Evolutionary conservation across 2,113 vertebrate genomes (phyloP), one percentile per base, ranked within the genome.

Genomic region (Limnothrissa miodon): DNA sequence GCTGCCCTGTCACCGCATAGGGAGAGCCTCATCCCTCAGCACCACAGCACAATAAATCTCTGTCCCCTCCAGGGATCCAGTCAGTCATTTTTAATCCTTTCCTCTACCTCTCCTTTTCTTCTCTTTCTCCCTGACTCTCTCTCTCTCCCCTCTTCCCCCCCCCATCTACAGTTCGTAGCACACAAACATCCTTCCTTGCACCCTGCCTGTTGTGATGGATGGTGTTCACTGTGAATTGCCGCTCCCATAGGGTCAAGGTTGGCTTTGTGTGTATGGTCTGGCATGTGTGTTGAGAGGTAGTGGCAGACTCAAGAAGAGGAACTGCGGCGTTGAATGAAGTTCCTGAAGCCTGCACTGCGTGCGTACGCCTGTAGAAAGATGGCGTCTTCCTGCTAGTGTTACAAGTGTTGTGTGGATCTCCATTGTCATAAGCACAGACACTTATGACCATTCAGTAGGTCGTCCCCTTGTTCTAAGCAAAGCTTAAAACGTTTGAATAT

Each of bases 31-130:
- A 79, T 83, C 48, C 46, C 51, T 83, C 83, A 83, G 29, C 81
- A 80, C 80, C 79, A 81, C 85, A 80, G 45, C 70, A 33, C 39
- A 51, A 80, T 84, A 86, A 84, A 82, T 85, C 80, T 36, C 5
- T 19, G 59, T 80, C 81, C 23, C 79, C 56, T 81, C 51, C 80
- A 53, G 83, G 85, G 74, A 48, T 62, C 53, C 81, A 51, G 5
- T 29, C 39, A 70, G 78, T 82, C 80, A 62, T 78, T 80, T 79
- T 78, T 59, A 46, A 56, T 85, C 29, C 51, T 66, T 84, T 80
- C 3, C 4, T 45, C 29, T 84, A 80, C 80, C 39, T 17, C 39
- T 70, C 7, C 10, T 33, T 44, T 21, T 80, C 79, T 53, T 78
- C 83, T 70, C 82, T 56, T 74, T 56, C 39, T 70, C 33, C 45